Conservation (phyloP, 2,888 invertebrate species). For the Zootermopsis nevadensis region DNA sequence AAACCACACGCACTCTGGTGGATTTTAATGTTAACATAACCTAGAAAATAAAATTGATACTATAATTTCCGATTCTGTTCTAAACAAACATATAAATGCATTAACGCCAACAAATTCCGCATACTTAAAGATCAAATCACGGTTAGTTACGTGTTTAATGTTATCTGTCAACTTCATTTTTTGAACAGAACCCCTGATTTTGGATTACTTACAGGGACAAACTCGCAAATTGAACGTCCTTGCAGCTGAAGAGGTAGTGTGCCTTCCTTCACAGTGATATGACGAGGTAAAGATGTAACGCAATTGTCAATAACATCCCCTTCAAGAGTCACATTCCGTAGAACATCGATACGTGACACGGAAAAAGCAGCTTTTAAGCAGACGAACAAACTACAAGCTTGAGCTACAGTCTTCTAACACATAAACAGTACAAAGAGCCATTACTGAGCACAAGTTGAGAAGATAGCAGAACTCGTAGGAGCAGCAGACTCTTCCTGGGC, state of each 20-base stretch:
- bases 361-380: neutral
- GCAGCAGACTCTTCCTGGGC: neutral
- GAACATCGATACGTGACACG: neutral
- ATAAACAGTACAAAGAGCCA: neutral
- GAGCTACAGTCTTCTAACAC: neutral
- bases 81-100: too few species aligned
- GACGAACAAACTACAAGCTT: neutral
- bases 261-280: slow-evolving; percentile 13
- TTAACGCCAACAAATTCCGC: too few species aligned
- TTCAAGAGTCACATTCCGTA: neutral
- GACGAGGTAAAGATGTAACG: neutral
- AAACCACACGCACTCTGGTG: too few species aligned
- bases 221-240: slow-evolving; percentile 14
- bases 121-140: too few species aligned
- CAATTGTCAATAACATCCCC: neutral
- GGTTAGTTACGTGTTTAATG: too few species aligned
- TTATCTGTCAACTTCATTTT: too few species aligned
- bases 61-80: too few species aligned
- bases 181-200: too few species aligned
- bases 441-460: neutral
- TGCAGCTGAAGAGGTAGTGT: neutral
- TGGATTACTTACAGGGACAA: slow-evolving; percentile 6
- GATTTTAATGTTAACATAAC: too few species aligned
- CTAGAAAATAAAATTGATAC: too few species aligned
- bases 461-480: neutral